phyloP scores from a whole-genome alignment of 2,888 invertebrate species.

The Lissonota sp. region DNA sequence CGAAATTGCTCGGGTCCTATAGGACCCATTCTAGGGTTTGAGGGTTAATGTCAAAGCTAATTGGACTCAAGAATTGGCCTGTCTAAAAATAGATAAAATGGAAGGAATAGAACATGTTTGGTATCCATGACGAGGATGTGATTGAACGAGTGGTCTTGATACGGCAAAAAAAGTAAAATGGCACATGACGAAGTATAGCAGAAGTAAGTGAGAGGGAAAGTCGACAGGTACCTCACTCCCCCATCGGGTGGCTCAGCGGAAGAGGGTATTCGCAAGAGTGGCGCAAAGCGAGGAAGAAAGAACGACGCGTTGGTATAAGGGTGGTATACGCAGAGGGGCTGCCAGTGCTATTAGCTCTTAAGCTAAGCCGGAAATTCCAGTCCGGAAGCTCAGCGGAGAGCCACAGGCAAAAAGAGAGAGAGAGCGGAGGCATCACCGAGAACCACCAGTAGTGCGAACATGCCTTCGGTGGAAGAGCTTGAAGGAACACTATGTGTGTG shows the following conservation, averaged over 20 bases:
- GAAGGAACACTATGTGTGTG: conserved; percentile 63
- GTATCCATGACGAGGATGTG: too few species aligned
- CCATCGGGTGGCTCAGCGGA: conserved; percentile 22
- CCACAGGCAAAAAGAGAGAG: conserved; percentile 56
- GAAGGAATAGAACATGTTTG: background rate
- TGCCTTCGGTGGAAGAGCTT: conserved; percentile 40
- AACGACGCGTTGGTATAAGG: conserved; percentile 22
- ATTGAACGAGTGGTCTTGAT: too few species aligned
- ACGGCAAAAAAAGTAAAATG: conserved; percentile 17
- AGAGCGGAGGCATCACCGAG: conserved; percentile 41
- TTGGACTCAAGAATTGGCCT: too few species aligned
- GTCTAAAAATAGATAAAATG: background rate
- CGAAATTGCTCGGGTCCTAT: too few species aligned
- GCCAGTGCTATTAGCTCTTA: conserved; percentile 78
- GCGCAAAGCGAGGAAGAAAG: conserved; percentile 19
- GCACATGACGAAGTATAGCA: background rate
- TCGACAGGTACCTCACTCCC: background rate
- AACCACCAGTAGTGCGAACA: conserved; percentile 44
- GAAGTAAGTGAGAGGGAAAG: background rate
- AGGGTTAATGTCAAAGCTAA: too few species aligned
- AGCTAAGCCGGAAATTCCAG: conserved; percentile 78
- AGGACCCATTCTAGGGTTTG: too few species aligned
- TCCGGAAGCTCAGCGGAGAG: conserved; percentile 71
- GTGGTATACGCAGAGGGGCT: conserved; percentile 41
- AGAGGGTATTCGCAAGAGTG: conserved; percentile 15